Conservation (phyloP, 2,113 vertebrate genomes). For the Sebastes schlegelii region DNA sequence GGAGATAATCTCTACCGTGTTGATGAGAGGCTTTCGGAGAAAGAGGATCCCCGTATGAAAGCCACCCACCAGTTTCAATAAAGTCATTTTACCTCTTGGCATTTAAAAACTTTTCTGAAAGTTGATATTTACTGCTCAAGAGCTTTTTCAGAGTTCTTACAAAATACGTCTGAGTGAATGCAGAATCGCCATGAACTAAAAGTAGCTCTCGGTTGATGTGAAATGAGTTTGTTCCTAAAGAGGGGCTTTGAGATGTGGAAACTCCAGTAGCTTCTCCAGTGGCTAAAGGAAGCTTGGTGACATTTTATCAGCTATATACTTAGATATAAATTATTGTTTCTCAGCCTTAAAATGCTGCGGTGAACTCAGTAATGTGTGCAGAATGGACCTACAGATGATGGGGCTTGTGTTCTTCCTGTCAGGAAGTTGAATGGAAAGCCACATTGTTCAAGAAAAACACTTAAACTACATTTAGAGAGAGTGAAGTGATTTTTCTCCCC, state of each 20-base stretch:
- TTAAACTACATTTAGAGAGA: too few species aligned
- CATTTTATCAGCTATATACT: neutral
- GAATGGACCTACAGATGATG: neutral
- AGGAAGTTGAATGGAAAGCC: neutral
- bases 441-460: neutral
- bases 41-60: conserved; percentile 9
- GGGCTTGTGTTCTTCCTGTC: neutral
- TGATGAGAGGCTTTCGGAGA: conserved; percentile 31
- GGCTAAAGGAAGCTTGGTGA: neutral
- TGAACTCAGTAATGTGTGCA: neutral
- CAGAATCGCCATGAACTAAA: neutral
- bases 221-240: conserved; percentile 4
- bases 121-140: neutral
- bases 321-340: neutral
- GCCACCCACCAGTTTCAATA: neutral
- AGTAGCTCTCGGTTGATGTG: neutral
- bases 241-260: neutral
- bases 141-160: neutral
- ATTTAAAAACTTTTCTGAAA: conserved; percentile 36
- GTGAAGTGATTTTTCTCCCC: neutral
- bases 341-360: neutral
- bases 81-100: conserved; percentile 33
- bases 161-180: neutral
- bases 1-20: conserved; percentile 35
- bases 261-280: neutral